Base-by-base conservation (phyloP, 1,140 invertebrate species). In the Ceratosolen solmsi region DNA sequence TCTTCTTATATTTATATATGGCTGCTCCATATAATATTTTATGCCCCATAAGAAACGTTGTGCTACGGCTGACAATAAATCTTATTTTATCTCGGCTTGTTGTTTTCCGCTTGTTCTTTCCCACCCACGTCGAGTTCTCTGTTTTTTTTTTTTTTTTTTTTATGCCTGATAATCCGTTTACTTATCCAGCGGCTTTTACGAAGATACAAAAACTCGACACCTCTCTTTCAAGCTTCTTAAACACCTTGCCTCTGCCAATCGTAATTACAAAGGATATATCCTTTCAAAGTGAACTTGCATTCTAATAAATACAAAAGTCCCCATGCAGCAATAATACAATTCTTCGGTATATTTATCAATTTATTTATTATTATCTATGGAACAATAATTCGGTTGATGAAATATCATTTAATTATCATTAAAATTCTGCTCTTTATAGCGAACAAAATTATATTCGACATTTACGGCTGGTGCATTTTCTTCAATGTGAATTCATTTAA, bases 111-210 rank as follows among this genome's bases (percentile, higher is more conserved):
- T n/a, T 41, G 38, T 8, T 73, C 25, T 25, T 70, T 22, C 68
- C 68, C 74, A 56, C 46, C 84, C 84, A 82, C 80, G 79, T 75
- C 70, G 54, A 84, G 80, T 80, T 73, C 71, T 83, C 73, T 71
- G 72, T 65, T 68, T 54, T n/a, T 51, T 22, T 54, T 54, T 22
- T 54, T 54, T 22, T 46, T 46, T 46, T 46, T 46, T 46, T 46
- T 46, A 25, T 38, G 8, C 9, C n/a, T 2, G 75, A 36, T 77
- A 77, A 77, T 77, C 38, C 56, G 38, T 65, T 77, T 77, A 77
- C 60, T 63, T 63, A 77, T 77, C 41, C 58, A 9, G 20, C 13
- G 33, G 54, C 73, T 75, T 58, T 25, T 11, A 41, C 38, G 20
- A n/a, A 20, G 22, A 58, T 46, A 13, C 36, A 76, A 76, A 76